A percentile compares a stretch with the other conserved stretches of the same genome.
Evolutionary conservation across 2,888 invertebrate genomes (phyloP).

Genomic region (Reticulitermes lucifugus): DNA sequence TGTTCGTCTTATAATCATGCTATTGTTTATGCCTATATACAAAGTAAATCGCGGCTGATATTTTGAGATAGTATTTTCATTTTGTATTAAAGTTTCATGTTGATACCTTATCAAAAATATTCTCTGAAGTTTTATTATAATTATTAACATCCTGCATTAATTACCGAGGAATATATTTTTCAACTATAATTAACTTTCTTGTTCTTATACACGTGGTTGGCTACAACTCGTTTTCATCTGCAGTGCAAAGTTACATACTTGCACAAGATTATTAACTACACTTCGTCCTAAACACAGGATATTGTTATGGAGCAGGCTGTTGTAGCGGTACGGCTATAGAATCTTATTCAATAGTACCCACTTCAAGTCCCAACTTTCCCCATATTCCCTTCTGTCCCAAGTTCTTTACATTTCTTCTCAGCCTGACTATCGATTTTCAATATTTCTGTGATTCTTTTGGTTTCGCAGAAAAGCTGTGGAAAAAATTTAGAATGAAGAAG

Average conservation of each 20-base stretch:
- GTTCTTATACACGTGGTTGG: background rate
- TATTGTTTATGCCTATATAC: background rate
- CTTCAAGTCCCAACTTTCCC: no score
- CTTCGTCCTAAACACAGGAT: background rate
- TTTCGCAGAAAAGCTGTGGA: no score
- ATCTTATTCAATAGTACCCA: no score
- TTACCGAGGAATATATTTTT: background rate
- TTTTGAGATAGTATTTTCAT: background rate
- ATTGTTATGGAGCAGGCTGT: no score
- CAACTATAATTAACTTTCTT: background rate
- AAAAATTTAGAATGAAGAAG: no score
- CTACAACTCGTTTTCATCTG: background rate
- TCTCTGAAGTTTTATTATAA: background rate
- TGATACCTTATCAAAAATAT: background rate
- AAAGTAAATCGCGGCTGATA: background rate
- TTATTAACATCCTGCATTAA: slow-evolving; percentile 3
- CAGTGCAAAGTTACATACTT: background rate
- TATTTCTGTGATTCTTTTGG: no score
- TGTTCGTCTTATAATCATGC: background rate
- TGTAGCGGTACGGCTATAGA: no score
- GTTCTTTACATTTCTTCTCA: no score
- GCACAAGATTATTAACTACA: background rate
- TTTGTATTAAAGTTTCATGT: background rate
- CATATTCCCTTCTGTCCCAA: no score
- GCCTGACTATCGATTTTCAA: no score